Evolutionary conservation across 2,113 vertebrate genomes (phyloP), one percentile per base, ranked within the genome.

Genomic region (Alligator sinensis): DNA sequence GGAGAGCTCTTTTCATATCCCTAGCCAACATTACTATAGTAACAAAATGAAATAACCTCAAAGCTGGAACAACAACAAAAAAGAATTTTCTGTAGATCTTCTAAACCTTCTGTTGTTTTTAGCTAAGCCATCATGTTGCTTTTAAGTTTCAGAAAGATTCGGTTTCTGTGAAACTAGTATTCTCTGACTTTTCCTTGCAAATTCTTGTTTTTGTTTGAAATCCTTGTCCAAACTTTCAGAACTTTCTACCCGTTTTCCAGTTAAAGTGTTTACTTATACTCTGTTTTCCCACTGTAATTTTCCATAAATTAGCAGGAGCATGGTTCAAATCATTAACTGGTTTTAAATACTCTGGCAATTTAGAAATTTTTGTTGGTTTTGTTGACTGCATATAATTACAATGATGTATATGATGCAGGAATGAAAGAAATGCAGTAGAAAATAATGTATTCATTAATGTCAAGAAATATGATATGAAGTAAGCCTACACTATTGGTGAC

Each of bases 391-490:
- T 90, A 86, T 85, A 95, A 88, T 95, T 95, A 88, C 28, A 94
- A 87, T 59, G 93, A 94, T 17, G 63, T 78, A 86, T 21, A 16
- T 88, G 85, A 88, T 72, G 85, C 60, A 87, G 84, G 93, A 96
- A 92, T 95, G 74, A 88, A 87, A 82, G 84, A 93, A 62, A 94
- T 1, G 3, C 13, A 70, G 90, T 90, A 94, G 92, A 57, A 94
- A 92, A 92, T 91, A 89, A 89, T 80, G 79, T 2, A 0, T 68
- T 82, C 79, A 47, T 90, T 95, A 94, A 95, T 55, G 28, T 91
- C 93, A 96, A 84, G 55, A 94, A 95, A 81, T 61, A 91, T 92
- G 84, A 92, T 84, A 96, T 91, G 91, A 97, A 94, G 86, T 60
- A 75, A 95, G 57, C 78, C 30, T 85, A 62, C 84, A 77, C 47